Conservation (phyloP, 2,888 invertebrate genomes). For the Ennomos erosarius region DNA sequence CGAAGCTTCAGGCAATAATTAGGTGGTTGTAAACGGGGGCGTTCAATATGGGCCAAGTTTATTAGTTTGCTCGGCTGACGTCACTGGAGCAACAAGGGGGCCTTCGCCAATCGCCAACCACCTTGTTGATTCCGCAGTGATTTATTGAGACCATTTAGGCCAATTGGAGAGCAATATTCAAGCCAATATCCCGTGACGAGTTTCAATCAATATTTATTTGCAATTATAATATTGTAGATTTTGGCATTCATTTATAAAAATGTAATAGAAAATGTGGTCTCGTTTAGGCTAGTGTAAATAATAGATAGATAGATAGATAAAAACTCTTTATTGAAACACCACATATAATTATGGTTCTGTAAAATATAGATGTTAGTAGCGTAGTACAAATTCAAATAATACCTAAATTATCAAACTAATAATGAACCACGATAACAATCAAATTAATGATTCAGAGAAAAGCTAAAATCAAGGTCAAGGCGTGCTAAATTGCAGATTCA, state of each 20-base stretch:
- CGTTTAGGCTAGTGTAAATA: too few relatives aligned
- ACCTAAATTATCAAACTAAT: too few relatives aligned
- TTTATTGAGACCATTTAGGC: constrained; percentile 5
- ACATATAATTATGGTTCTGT: too few relatives aligned
- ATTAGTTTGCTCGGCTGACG: constrained; percentile 53
- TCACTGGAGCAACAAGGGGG: constrained; percentile 49
- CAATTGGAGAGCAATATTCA: constrained; percentile 43
- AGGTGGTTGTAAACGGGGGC: constrained; percentile 52
- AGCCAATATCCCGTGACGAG: constrained; percentile 40
- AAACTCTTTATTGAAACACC: too few relatives aligned
- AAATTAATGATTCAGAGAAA: background rate
- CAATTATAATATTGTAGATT: background rate
- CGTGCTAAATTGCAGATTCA: constrained; percentile 4
- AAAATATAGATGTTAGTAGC: too few relatives aligned
- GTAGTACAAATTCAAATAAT: too few relatives aligned
- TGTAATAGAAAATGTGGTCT: too few relatives aligned
- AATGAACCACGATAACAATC: background rate
- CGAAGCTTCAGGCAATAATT: constrained; percentile 52
- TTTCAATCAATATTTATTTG: constrained; percentile 17
- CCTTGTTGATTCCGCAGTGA: constrained; percentile 55
- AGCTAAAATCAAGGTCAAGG: constrained; percentile 6
- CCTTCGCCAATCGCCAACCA: constrained; percentile 59
- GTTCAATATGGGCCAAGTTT: constrained; percentile 51
- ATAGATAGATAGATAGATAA: too few relatives aligned
- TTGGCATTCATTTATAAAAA: background rate